These are phyloP conservation scores for Tachina lurida DNA, from an alignment of 2,888 invertebrate genomes.

Conservation along the genomic window DNA sequence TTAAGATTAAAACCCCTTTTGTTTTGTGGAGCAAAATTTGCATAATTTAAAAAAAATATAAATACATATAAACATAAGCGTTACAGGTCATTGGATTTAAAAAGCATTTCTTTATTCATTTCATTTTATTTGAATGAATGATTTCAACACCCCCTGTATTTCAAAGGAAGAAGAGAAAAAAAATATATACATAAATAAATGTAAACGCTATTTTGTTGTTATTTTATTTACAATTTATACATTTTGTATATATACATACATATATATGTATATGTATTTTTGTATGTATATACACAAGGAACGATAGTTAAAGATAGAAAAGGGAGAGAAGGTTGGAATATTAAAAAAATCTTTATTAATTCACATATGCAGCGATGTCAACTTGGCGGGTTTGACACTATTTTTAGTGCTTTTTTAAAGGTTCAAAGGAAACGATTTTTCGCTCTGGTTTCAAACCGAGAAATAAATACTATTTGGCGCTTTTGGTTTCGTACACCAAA, in stretches of 20 bases:
- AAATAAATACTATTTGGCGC: too few relatives aligned
- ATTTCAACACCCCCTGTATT: conserved; percentile 60
- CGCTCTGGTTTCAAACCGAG: too few relatives aligned
- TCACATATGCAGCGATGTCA: conserved; percentile 22
- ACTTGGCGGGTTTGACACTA: too few relatives aligned
- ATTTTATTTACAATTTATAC: conserved; percentile 44
- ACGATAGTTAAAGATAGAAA: not conserved
- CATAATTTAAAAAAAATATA: conserved; percentile 35
- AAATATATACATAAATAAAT: not conserved
- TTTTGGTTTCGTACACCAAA: too few relatives aligned
- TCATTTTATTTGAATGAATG: conserved; percentile 62
- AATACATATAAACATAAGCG: not conserved
- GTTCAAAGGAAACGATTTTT: too few relatives aligned
- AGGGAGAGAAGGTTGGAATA: not conserved
- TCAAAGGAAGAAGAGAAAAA: conserved; percentile 16
- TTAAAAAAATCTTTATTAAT: conserved; percentile 50
- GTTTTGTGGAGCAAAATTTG: conserved; percentile 31
- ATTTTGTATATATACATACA: not conserved
- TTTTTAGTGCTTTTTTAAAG: too few relatives aligned
- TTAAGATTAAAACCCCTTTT: conserved; percentile 4
- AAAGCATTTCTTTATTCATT: conserved; percentile 59
- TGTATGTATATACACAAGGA: not conserved
- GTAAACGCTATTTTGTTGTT: conserved; percentile 27
- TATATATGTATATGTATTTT: not conserved
- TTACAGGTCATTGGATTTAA: conserved; percentile 65